Conservation (phyloP, 2,888 invertebrate species). For the Drosophila ustulata region DNA sequence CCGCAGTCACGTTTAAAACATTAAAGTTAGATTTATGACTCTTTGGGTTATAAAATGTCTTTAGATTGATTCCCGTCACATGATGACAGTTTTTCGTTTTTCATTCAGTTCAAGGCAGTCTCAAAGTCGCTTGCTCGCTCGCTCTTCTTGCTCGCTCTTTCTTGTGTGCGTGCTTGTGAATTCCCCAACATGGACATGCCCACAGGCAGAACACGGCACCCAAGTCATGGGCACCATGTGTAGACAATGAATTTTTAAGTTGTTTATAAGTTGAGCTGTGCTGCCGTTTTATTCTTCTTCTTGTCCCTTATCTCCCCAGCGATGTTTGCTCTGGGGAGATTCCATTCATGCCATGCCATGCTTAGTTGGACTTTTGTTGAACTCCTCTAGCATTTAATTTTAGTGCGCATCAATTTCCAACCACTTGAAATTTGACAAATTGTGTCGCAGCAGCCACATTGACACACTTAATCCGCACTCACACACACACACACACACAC, state of each 20-base stretch:
- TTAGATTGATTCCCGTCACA: constrained; percentile 84
- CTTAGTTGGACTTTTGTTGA: constrained; percentile 11
- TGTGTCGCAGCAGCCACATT: constrained; percentile 53
- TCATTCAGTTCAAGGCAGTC: constrained; percentile 57
- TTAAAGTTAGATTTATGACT: constrained; percentile 84
- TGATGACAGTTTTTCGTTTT: constrained; percentile 81
- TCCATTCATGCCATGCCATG: constrained; percentile 1
- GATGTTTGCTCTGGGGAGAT: constrained; percentile 10
- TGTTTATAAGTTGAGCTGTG: constrained; percentile 68
- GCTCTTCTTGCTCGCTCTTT: neutral
- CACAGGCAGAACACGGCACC: constrained; percentile 37
- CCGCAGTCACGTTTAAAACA: constrained; percentile 83
- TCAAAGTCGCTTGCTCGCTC: neutral
- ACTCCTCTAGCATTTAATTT: constrained; percentile 52
- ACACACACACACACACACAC: constrained; percentile 1
- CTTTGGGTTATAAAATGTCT: constrained; percentile 84
- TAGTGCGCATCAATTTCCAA: constrained; percentile 67
- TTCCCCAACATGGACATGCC: constrained; percentile 48
- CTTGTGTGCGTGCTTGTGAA: constrained; percentile 18
- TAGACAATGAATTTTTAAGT: constrained; percentile 83
- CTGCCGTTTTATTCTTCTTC: neutral
- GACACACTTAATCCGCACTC: constrained; percentile 51
- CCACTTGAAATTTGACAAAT: constrained; percentile 79
- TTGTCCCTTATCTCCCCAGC: neutral
- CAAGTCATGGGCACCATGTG: constrained; percentile 68